Conservation (phyloP, 1,140 invertebrate species). For the Habropoda laboriosa region DNA sequence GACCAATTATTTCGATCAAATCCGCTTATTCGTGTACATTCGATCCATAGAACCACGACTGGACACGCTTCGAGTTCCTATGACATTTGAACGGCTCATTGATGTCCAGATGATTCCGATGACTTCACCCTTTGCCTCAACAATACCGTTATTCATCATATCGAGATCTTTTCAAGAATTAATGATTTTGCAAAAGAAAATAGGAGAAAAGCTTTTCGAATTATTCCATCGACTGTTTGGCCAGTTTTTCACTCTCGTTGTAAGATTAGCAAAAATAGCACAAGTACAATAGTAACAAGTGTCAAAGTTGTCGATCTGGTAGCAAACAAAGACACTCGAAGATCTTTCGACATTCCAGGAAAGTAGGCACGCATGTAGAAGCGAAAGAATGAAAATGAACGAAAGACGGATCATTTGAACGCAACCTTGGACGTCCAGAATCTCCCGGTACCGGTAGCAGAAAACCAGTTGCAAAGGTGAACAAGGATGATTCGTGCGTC, state of each 20-base stretch:
- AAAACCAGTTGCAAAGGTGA: slow-evolving; percentile 16
- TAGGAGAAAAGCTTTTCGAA: not conserved
- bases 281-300: not conserved
- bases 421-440: slow-evolving; percentile 18
- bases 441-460: not conserved
- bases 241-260: not conserved
- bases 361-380: not conserved
- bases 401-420: not conserved
- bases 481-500: slow-evolving; percentile 12
- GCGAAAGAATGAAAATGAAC: not conserved
- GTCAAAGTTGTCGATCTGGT: not conserved
- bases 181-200: too few species aligned
- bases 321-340: not conserved
- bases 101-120: slow-evolving; percentile 1
- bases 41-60: not conserved
- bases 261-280: not conserved
- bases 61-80: not conserved
- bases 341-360: slow-evolving; percentile 4
- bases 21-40: slow-evolving; percentile 1
- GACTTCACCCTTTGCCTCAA: slow-evolving; percentile 3
- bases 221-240: too few species aligned
- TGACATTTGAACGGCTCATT: slow-evolving; percentile 28
- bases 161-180: not conserved
- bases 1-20: not conserved
- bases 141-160: slow-evolving; percentile 5